A percentile compares a stretch with the other conserved stretches of the same genome.
phyloP scores from a whole-genome alignment of 2,888 invertebrate species.

The Melanotus villosus region DNA sequence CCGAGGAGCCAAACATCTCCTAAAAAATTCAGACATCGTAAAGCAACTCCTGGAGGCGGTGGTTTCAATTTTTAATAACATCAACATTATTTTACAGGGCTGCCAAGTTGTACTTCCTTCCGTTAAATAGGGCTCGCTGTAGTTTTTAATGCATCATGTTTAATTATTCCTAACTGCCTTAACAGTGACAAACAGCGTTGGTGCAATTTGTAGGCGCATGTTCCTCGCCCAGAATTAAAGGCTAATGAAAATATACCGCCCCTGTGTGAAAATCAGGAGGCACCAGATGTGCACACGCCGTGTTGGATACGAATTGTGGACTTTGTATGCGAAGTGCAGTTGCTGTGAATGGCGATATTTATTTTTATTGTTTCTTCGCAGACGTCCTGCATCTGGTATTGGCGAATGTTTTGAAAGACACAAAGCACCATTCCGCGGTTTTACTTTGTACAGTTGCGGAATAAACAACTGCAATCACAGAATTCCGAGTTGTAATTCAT shows the following conservation, averaged over 20 bases:
- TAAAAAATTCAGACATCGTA: slow-evolving; percentile 39
- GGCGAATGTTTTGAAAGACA: slow-evolving; percentile 12
- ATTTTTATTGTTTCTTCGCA: slow-evolving; percentile 26
- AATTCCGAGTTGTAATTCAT: too few relatives aligned
- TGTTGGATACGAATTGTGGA: slow-evolving; percentile 18
- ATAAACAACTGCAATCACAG: too few relatives aligned
- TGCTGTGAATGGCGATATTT: slow-evolving; percentile 17
- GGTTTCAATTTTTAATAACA: slow-evolving; percentile 28
- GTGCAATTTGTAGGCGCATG: slow-evolving; percentile 41
- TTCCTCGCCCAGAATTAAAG: slow-evolving; percentile 32
- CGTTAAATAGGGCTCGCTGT: neutral
- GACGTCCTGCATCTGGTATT: slow-evolving; percentile 20
- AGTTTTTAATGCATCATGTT: slow-evolving; percentile 25
- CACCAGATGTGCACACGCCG: slow-evolving; percentile 36
- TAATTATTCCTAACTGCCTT: slow-evolving; percentile 39
- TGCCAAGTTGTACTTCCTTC: neutral
- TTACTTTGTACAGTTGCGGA: too few relatives aligned
- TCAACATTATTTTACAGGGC: slow-evolving; percentile 19
- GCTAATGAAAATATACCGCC: slow-evolving; percentile 41
- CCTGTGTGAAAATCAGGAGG: slow-evolving; percentile 22
- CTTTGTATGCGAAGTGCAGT: slow-evolving; percentile 29
- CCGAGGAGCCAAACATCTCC: slow-evolving; percentile 22
- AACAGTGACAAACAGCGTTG: slow-evolving; percentile 31
- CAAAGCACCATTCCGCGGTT: neutral
- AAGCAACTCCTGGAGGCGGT: slow-evolving; percentile 20